A percentile compares a stretch with the other conserved stretches of the same genome.
These are phyloP conservation scores for Zaprionus tsacasi DNA, from an alignment of 1,140 invertebrate species.

Conservation along the genomic window DNA sequence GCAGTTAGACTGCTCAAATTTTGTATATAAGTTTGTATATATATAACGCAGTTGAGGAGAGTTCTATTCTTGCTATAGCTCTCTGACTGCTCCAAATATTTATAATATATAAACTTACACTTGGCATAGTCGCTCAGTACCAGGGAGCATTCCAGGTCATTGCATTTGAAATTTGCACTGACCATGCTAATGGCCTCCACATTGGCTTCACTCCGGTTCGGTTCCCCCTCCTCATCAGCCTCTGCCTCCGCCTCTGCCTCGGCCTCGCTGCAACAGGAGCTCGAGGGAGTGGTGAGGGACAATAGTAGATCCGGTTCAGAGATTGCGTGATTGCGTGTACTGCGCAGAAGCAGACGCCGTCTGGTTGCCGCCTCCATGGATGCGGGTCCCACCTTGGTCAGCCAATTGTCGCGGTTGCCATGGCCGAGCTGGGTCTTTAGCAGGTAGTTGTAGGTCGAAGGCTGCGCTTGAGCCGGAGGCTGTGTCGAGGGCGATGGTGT, in stretches of 20 bases:
- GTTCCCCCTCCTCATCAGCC: background rate
- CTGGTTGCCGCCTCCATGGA: conserved; percentile 12
- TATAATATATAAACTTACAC: conserved; percentile 39
- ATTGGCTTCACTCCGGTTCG: background rate
- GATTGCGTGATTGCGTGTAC: conserved; percentile 1
- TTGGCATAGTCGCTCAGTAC: conserved; percentile 63
- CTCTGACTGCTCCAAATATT: too few relatives aligned
- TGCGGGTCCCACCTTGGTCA: conserved; percentile 5
- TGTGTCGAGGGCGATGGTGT: background rate
- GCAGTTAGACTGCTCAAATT: background rate
- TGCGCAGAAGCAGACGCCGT: conserved; percentile 15
- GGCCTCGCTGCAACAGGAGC: background rate
- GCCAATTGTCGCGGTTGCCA: conserved; percentile 2
- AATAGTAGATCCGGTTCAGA: background rate
- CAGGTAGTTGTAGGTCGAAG: conserved; percentile 1
- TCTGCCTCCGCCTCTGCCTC: background rate
- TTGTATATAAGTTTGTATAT: background rate
- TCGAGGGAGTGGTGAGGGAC: background rate
- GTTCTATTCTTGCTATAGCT: background rate
- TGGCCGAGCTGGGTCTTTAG: conserved; percentile 2
- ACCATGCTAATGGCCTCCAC: conserved; percentile 42
- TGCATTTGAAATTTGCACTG: conserved; percentile 63
- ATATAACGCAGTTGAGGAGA: background rate
- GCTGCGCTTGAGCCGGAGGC: background rate
- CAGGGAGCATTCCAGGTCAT: conserved; percentile 66